These are phyloP conservation scores for Dolichomitus sp. DNA, from an alignment of 2,888 invertebrate species.

Conservation along the genomic window DNA sequence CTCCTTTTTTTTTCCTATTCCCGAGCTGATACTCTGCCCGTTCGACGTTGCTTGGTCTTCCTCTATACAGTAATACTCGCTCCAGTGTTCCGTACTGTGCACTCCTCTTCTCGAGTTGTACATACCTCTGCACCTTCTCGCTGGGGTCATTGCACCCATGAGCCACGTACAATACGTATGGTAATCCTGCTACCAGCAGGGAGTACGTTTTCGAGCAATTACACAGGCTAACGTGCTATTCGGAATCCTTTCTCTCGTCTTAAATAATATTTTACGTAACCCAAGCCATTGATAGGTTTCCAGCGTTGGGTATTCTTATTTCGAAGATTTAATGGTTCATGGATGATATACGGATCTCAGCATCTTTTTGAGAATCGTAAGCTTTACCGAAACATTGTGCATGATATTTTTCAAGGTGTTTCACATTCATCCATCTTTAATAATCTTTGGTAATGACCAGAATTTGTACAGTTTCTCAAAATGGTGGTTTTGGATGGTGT, in stretches of 20 bases:
- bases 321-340: slow-evolving; percentile 39
- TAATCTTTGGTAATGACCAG: neutral
- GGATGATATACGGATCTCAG: no score
- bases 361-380: no score
- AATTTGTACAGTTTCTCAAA: neutral
- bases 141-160: slow-evolving; percentile 68
- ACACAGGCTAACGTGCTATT: slow-evolving; percentile 2
- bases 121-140: slow-evolving; percentile 39
- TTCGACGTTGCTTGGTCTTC: slow-evolving; percentile 43
- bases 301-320: neutral
- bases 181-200: slow-evolving; percentile 49
- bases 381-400: no score
- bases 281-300: neutral
- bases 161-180: slow-evolving; percentile 59
- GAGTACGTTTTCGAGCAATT: neutral
- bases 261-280: neutral
- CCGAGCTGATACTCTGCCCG: slow-evolving; percentile 32
- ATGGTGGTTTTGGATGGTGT: neutral
- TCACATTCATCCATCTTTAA: neutral
- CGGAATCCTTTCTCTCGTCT: slow-evolving; percentile 5
- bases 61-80: slow-evolving; percentile 42
- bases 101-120: slow-evolving; percentile 32
- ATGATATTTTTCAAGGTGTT: neutral
- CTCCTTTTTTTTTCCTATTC: slow-evolving; percentile 17
- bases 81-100: slow-evolving; percentile 36